Evolutionary conservation across 2,888 invertebrate species (phyloP).

Genomic region (Vanessa cardui): DNA sequence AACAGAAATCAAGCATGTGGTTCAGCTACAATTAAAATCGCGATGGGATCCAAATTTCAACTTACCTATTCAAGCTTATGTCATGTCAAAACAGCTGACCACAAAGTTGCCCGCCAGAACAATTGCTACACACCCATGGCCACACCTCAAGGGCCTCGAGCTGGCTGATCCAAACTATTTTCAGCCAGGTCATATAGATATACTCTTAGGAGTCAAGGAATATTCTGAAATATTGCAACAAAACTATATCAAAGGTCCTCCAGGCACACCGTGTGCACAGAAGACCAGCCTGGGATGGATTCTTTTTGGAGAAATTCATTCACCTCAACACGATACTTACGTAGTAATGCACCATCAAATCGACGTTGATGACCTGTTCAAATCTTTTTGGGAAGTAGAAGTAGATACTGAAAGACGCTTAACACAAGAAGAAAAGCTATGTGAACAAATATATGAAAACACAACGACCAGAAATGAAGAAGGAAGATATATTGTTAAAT

Average conservation of each 20-base stretch:
- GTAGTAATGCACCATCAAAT: conserved; percentile 14
- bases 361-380: conserved; percentile 15
- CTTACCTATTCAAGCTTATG: not conserved
- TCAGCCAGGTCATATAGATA: conserved; percentile 40
- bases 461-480: conserved; percentile 14
- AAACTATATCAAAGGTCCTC: conserved; percentile 33
- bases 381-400: conserved; percentile 20
- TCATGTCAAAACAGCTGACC: not conserved
- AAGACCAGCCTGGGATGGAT: conserved; percentile 39
- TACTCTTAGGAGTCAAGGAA: conserved; percentile 41
- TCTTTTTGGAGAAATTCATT: conserved; percentile 30
- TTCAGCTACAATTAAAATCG: not conserved
- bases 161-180: conserved; percentile 3
- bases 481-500: not conserved
- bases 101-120: not conserved
- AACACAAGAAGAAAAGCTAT: conserved; percentile 22
- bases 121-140: not conserved
- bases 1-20: not conserved
- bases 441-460: conserved; percentile 23
- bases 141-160: not conserved
- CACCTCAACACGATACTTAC: not conserved
- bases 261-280: conserved; percentile 39
- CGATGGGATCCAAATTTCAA: not conserved
- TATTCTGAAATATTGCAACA: conserved; percentile 8
- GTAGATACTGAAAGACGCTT: conserved; percentile 2